Evolutionary conservation across 2,113 vertebrate species (phyloP).

Genomic region (Pseudopipra pipra): DNA sequence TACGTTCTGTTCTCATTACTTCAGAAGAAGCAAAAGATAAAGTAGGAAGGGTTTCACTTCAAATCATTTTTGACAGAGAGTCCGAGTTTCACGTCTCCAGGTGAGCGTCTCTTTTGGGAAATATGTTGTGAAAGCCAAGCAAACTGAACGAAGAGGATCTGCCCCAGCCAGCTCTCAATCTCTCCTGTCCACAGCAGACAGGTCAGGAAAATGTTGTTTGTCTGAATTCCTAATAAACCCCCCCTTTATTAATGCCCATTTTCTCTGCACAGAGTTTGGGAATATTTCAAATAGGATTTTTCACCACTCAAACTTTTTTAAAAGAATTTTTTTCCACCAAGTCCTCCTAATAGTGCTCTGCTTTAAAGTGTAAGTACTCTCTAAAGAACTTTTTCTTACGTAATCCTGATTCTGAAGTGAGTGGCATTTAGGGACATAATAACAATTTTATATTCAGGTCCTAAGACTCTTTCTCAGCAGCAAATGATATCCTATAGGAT

Average conservation of each 20-base stretch:
- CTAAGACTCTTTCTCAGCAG: not conserved
- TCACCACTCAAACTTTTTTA: not conserved
- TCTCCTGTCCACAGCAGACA: not conserved
- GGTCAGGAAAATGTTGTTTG: not conserved
- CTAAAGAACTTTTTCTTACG: not conserved
- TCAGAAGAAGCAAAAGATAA: not conserved
- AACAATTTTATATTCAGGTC: not conserved
- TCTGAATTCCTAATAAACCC: not conserved
- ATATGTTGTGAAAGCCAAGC: not conserved
- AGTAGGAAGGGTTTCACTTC: not conserved
- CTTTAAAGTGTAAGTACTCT: not conserved
- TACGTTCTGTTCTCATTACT: not conserved
- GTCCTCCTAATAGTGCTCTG: not conserved
- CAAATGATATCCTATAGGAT: not conserved
- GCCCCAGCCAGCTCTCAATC: not conserved
- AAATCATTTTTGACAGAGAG: not conserved
- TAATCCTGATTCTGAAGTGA: not conserved
- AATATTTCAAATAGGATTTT: not conserved
- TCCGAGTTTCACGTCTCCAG: not conserved
- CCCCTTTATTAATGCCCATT: not conserved
- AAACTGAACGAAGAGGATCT: not conserved
- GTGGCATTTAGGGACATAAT: not conserved
- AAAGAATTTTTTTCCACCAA: not conserved
- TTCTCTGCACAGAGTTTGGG: not conserved
- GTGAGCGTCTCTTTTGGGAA: not conserved